phyloP scores from a whole-genome alignment of 64 coral and sea anemone genomes.

The Acropora yongei region DNA sequence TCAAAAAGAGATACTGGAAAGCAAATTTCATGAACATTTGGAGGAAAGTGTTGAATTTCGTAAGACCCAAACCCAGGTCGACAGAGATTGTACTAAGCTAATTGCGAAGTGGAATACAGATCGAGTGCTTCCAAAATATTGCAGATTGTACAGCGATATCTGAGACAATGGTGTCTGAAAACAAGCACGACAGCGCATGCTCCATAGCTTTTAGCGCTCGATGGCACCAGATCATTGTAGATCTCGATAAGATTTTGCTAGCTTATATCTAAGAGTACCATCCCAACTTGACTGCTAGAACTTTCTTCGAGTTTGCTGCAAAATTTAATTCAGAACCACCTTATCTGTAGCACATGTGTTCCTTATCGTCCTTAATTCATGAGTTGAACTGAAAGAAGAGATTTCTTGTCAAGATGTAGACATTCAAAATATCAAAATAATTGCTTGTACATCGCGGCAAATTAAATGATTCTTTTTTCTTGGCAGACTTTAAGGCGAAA shows the following conservation, averaged over 20 bases:
- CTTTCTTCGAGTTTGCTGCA: background rate
- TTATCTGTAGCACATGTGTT: conserved; percentile 31
- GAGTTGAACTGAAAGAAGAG: background rate
- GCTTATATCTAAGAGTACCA: no score
- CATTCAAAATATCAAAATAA: conserved; percentile 22
- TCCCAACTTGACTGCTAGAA: background rate
- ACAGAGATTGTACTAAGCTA: background rate
- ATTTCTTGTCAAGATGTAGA: conserved; percentile 53
- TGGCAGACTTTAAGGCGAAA: background rate
- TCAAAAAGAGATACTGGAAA: background rate
- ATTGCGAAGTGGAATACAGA: background rate
- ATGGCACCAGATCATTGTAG: no score
- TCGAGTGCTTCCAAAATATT: background rate
- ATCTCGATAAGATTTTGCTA: no score
- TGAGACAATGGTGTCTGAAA: conserved; percentile 11
- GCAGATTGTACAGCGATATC: background rate
- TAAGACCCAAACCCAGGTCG: background rate
- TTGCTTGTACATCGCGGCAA: background rate
- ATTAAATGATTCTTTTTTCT: background rate
- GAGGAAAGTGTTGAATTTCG: conserved; percentile 33
- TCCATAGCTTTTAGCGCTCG: background rate
- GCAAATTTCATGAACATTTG: conserved; percentile 61
- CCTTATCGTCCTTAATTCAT: conserved; percentile 15
- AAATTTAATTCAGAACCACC: background rate
- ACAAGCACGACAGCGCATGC: background rate